Evolutionary conservation across 2,888 invertebrate genomes (phyloP).

Genomic region (Dryomyza anilis): DNA sequence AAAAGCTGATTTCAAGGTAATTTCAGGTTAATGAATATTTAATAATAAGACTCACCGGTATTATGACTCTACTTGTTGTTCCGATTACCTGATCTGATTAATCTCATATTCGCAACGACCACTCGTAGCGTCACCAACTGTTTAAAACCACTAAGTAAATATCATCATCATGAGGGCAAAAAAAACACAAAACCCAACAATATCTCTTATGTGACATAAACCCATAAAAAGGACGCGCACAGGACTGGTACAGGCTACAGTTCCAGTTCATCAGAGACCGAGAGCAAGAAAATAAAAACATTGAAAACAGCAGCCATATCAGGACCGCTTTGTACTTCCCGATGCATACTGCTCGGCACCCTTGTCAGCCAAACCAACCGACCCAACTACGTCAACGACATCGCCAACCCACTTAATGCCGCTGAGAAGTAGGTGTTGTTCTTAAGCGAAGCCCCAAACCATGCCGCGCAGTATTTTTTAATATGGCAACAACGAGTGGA

Average conservation of each 20-base stretch:
- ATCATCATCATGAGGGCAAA: neutral
- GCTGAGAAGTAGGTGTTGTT: conserved; percentile 37
- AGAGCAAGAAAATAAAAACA: conserved; percentile 46
- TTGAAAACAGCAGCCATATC: conserved; percentile 53
- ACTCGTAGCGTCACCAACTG: neutral
- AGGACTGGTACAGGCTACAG: conserved; percentile 1
- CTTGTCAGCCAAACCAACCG: too few relatives aligned
- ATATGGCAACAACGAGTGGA: conserved; percentile 38
- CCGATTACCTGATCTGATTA: too few relatives aligned
- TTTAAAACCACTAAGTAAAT: neutral
- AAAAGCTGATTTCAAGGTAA: too few relatives aligned
- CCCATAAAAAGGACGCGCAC: neutral
- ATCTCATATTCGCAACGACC: too few relatives aligned
- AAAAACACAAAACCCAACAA: conserved; percentile 2
- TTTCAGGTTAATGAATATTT: too few relatives aligned
- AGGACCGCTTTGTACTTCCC: conserved; percentile 27
- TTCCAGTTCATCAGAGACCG: neutral
- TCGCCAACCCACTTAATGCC: neutral
- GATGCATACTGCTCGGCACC: too few relatives aligned
- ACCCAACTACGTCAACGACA: conserved; percentile 33
- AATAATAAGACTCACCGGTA: too few relatives aligned
- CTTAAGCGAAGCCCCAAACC: conserved; percentile 47
- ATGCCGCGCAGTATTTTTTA: conserved; percentile 56
- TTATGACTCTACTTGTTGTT: too few relatives aligned
- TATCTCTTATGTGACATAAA: conserved; percentile 22